Conservation (phyloP, 2,888 invertebrate genomes). For the Sphecodes monilicornis region DNA sequence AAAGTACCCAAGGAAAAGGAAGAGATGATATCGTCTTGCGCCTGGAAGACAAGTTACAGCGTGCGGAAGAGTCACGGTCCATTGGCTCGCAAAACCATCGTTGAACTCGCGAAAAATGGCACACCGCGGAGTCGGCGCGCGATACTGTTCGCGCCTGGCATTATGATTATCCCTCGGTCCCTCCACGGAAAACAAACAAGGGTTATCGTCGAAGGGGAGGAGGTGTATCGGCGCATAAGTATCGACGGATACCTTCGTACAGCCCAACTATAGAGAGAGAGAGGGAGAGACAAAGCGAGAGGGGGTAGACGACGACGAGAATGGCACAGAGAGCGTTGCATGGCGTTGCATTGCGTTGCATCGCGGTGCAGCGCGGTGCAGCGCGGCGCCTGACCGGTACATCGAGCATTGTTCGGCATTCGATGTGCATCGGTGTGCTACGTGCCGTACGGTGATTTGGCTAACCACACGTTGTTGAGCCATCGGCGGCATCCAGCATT, state of each 20-base stretch:
- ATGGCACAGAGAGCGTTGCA: constrained; percentile 2
- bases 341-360: neutral
- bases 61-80: constrained; percentile 58
- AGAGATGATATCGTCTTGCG: constrained; percentile 54
- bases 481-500: constrained; percentile 82
- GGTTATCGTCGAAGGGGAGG: constrained; percentile 63
- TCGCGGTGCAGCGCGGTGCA: neutral
- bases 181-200: constrained; percentile 74
- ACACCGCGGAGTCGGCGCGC: constrained; percentile 1
- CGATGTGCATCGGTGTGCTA: constrained; percentile 71
- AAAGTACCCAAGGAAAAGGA: constrained; percentile 2
- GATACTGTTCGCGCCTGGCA: constrained; percentile 45
- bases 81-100: constrained; percentile 29
- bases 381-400: constrained; percentile 39
- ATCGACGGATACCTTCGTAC: neutral
- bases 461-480: constrained; percentile 84
- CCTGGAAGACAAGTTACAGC: constrained; percentile 51
- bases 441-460: constrained; percentile 82
- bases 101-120: constrained; percentile 22
- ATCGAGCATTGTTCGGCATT: constrained; percentile 73
- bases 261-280: neutral
- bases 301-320: neutral
- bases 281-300: neutral
- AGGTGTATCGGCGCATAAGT: constrained; percentile 36
- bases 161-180: constrained; percentile 56